Evolutionary conservation across 2,888 invertebrate genomes (phyloP).

Genomic region (Hipparchia semele): DNA sequence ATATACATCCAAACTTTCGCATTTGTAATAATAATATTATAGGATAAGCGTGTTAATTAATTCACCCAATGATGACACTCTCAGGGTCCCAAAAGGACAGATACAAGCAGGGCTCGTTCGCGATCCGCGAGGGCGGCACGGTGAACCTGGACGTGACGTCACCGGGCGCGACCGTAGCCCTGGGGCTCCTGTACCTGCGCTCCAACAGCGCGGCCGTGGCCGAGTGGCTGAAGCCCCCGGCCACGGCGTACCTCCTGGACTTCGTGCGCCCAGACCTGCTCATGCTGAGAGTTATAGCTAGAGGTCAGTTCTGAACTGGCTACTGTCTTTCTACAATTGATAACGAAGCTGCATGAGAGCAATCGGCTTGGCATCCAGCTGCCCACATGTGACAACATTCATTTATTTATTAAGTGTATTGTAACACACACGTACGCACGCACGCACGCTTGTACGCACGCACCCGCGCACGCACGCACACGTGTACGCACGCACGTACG

Average conservation of each 20-base stretch:
- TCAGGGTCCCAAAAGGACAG: constrained; percentile 92
- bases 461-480: no score
- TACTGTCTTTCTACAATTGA: no score
- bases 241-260: constrained; percentile 95
- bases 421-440: no score
- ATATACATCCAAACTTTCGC: no score
- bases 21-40: no score
- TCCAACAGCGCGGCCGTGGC: constrained; percentile 93
- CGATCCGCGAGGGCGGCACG: constrained; percentile 94
- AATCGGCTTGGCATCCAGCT: no score
- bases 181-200: constrained; percentile 96
- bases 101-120: constrained; percentile 93
- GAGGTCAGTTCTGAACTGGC: constrained; percentile 74
- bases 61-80: not conserved
- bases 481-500: no score
- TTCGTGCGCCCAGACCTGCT: constrained; percentile 96
- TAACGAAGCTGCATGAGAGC: no score
- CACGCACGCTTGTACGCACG: no score
- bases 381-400: no score
- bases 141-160: constrained; percentile 98
- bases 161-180: constrained; percentile 96
- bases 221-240: constrained; percentile 94
- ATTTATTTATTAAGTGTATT: no score
- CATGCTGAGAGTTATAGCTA: constrained; percentile 90
- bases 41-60: not conserved